Conservation (phyloP, 1,140 invertebrate species). For the Ceratina calcarata region DNA sequence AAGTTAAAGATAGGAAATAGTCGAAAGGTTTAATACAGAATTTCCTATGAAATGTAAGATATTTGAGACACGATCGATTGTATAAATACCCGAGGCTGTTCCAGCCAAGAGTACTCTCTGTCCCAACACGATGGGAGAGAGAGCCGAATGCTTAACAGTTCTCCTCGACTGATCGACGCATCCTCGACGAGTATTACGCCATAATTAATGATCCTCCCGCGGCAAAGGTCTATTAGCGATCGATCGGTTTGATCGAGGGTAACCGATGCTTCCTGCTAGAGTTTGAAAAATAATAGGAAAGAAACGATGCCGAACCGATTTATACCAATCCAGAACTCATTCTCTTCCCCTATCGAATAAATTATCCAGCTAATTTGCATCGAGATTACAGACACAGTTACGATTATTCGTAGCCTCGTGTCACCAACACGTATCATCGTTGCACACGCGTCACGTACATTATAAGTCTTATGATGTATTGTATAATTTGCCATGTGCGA, state of each 20-base stretch:
- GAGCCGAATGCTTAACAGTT: no score
- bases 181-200: slow-evolving; percentile 53
- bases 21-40: no score
- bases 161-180: slow-evolving; percentile 6
- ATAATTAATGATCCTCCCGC: slow-evolving; percentile 60
- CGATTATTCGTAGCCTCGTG: no score
- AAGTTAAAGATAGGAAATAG: not conserved
- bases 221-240: slow-evolving; percentile 59
- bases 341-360: slow-evolving; percentile 23
- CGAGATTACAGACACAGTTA: not conserved
- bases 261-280: slow-evolving; percentile 43
- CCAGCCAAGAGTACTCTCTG: no score
- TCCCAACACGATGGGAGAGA: no score
- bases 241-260: slow-evolving; percentile 54
- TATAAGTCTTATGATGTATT: no score
- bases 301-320: not conserved
- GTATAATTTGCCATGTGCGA: no score
- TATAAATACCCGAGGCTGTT: no score
- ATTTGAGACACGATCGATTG: no score
- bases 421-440: no score
- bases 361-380: slow-evolving; percentile 31
- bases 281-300: not conserved
- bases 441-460: no score
- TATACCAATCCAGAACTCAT: slow-evolving; percentile 21
- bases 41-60: no score